phyloP scores from a whole-genome alignment of 2,797 vertebrate genomes.

The Hemitrygon akajei region DNA sequence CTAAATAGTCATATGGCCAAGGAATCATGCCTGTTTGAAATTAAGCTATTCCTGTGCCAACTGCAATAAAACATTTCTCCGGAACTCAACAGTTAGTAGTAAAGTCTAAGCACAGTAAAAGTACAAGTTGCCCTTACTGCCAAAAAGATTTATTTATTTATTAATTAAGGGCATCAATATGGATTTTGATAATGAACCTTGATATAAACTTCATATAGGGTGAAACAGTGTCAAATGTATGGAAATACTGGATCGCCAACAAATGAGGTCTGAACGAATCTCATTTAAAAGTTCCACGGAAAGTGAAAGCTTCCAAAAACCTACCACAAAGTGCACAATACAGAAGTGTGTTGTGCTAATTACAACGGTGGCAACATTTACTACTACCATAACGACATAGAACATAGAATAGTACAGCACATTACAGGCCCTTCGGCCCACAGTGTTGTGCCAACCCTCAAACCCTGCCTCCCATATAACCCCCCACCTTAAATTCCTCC shows the following conservation, averaged over 20 bases:
- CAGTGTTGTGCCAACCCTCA: too few species aligned
- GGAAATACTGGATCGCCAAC: not conserved
- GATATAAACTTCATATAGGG: not conserved
- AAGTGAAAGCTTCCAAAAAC: not conserved
- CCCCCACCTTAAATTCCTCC: too few species aligned
- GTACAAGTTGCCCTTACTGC: not conserved
- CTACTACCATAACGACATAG: too few species aligned
- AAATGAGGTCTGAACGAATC: not conserved
- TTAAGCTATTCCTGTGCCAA: not conserved
- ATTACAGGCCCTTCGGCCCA: too few species aligned
- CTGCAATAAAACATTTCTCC: not conserved
- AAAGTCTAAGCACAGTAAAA: not conserved
- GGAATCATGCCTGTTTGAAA: not conserved
- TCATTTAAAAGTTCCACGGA: not conserved
- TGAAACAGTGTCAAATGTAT: not conserved
- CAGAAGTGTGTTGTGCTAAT: constrained; percentile 1
- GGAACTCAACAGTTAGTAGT: not conserved
- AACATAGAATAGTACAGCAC: too few species aligned
- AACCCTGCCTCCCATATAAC: too few species aligned
- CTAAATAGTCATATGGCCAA: not conserved
- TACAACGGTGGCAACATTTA: too few species aligned
- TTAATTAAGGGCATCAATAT: not conserved
- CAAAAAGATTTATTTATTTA: not conserved
- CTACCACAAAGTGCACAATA: constrained; percentile 25
- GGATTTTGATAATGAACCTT: not conserved